phyloP scores from a whole-genome alignment of 2,888 invertebrate genomes.

The Cordilura impudica region DNA sequence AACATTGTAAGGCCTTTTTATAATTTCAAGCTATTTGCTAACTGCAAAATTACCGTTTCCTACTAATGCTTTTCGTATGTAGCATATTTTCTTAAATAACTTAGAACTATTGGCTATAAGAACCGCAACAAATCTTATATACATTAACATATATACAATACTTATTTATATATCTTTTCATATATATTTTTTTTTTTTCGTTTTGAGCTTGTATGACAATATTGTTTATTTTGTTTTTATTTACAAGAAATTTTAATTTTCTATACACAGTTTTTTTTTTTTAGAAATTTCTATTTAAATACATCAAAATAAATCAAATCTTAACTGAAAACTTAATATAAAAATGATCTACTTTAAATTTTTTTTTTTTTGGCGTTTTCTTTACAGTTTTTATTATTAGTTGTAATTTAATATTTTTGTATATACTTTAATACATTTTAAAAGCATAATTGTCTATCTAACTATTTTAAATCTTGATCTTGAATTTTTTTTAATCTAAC shows the following conservation, averaged over 20 bases:
- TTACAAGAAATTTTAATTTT: slow-evolving; percentile 18
- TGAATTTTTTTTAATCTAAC: not conserved
- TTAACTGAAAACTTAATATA: slow-evolving; percentile 9
- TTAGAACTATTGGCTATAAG: too few relatives aligned
- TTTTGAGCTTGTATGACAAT: slow-evolving; percentile 64
- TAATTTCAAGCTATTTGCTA: too few relatives aligned
- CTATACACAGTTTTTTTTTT: slow-evolving; percentile 14
- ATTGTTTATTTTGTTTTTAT: slow-evolving; percentile 54
- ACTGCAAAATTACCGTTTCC: too few relatives aligned
- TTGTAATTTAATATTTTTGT: slow-evolving; percentile 11
- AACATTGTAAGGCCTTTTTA: too few relatives aligned
- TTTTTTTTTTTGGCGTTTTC: slow-evolving; percentile 68
- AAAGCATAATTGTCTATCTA: not conserved
- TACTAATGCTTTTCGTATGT: too few relatives aligned
- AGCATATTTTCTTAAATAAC: too few relatives aligned
- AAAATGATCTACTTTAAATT: slow-evolving; percentile 29
- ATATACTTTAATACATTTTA: not conserved
- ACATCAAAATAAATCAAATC: not conserved
- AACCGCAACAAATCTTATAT: too few relatives aligned
- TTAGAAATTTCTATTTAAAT: not conserved
- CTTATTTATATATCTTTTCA: slow-evolving; percentile 2
- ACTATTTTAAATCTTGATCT: not conserved
- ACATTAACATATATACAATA: slow-evolving; percentile 15
- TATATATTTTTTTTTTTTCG: slow-evolving; percentile 22
- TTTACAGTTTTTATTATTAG: slow-evolving; percentile 65